Percentiles rank a stretch among this genome's conserved stretches.
These are phyloP conservation scores for Pluvianellus socialis DNA, from an alignment of 2,113 vertebrate species.

Conservation along the genomic window DNA sequence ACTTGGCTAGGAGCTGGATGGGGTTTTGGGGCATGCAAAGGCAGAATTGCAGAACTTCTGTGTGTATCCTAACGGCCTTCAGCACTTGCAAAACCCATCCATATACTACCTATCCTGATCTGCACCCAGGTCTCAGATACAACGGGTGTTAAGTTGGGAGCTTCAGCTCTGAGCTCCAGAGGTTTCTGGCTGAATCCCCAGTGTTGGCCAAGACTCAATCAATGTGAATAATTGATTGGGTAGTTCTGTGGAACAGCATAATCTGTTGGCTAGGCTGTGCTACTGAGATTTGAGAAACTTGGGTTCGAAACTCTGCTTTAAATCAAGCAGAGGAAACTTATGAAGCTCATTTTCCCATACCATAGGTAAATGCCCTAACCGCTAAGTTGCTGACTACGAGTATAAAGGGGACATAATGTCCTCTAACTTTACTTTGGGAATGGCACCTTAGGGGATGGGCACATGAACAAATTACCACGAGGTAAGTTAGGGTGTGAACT, in stretches of 20 bases:
- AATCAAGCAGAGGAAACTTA: not conserved
- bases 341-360: constrained; percentile 31
- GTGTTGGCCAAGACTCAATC: not conserved
- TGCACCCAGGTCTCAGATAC: not conserved
- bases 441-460: constrained; percentile 58
- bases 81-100: not conserved
- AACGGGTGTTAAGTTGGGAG: not conserved
- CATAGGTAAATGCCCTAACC: not conserved
- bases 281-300: not conserved
- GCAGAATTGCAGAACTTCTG: constrained; percentile 2
- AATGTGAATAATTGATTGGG: not conserved
- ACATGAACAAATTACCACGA: constrained; percentile 55
- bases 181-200: not conserved
- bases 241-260: not conserved
- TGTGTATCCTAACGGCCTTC: not conserved
- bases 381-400: constrained; percentile 34
- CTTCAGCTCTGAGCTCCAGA: not conserved
- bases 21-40: constrained; percentile 56
- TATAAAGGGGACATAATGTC: constrained; percentile 42
- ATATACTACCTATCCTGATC: not conserved
- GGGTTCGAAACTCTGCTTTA: not conserved
- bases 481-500: constrained; percentile 60
- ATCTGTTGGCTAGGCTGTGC: not conserved
- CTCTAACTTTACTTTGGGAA: constrained; percentile 29
- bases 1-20: constrained; percentile 21